Conservation (phyloP, 1,140 invertebrate genomes). For the Drosophila carrolli region DNA sequence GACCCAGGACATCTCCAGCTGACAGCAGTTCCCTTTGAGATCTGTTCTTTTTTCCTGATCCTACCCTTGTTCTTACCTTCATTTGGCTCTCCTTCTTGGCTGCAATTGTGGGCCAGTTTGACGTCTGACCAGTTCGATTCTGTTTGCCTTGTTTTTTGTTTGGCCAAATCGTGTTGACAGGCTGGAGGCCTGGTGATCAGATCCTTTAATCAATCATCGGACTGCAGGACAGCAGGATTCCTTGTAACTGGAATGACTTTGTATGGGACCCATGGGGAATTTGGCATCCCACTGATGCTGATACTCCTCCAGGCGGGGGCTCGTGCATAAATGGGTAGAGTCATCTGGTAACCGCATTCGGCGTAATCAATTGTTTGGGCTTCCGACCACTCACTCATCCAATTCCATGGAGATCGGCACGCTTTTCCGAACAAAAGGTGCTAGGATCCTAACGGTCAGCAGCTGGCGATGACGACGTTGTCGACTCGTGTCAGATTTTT, state of each 20-base stretch:
- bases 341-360: slow-evolving; percentile 77
- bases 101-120: slow-evolving; percentile 79
- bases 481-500: slow-evolving; percentile 27
- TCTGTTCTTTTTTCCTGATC: neutral
- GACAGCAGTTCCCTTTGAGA: slow-evolving; percentile 25
- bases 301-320: slow-evolving; percentile 27
- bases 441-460: slow-evolving; percentile 62
- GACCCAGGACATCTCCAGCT: slow-evolving; percentile 31
- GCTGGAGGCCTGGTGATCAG: slow-evolving; percentile 14
- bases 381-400: slow-evolving; percentile 46
- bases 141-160: slow-evolving; percentile 40
- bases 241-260: slow-evolving; percentile 38
- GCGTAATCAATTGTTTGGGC: slow-evolving; percentile 76
- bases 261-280: slow-evolving; percentile 71
- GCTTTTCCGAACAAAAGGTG: slow-evolving; percentile 34
- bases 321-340: slow-evolving; percentile 34
- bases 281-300: slow-evolving; percentile 19
- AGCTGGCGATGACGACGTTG: slow-evolving; percentile 35
- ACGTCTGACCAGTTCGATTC: slow-evolving; percentile 51
- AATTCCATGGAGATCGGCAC: slow-evolving; percentile 56
- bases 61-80: slow-evolving; percentile 16
- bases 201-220: slow-evolving; percentile 67
- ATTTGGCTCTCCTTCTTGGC: slow-evolving; percentile 17
- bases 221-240: slow-evolving; percentile 9
- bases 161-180: slow-evolving; percentile 76